Evolutionary conservation across 2,888 invertebrate species (phyloP).

Genomic region (Drosophila subquinaria): DNA sequence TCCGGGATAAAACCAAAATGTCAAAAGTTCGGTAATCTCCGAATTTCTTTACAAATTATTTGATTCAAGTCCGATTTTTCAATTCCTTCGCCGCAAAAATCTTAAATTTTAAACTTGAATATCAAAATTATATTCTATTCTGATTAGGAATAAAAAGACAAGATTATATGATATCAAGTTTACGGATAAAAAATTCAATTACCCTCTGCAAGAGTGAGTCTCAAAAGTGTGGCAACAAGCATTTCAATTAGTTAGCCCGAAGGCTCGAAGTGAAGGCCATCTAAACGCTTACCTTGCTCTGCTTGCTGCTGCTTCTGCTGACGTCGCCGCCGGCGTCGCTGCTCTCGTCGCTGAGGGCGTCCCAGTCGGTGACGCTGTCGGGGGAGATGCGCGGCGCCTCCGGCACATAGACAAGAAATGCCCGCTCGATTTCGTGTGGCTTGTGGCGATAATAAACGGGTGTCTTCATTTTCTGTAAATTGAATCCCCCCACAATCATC

Average conservation of each 20-base stretch:
- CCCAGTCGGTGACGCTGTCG: conserved; percentile 88
- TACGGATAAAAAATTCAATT: too few relatives aligned
- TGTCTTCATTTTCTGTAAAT: conserved; percentile 91
- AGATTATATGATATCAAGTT: too few relatives aligned
- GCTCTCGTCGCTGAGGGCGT: conserved; percentile 86
- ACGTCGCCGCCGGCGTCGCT: conserved; percentile 58
- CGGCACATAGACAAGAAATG: conserved; percentile 89
- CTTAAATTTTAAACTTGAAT: too few relatives aligned
- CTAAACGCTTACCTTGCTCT: conserved; percentile 68
- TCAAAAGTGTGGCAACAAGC: conserved; percentile 8
- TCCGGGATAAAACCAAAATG: too few relatives aligned
- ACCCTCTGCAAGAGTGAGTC: neutral
- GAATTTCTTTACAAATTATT: too few relatives aligned
- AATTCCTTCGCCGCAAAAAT: too few relatives aligned
- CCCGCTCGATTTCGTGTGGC: conserved; percentile 91
- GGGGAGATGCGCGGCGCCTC: conserved; percentile 93
- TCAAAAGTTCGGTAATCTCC: too few relatives aligned
- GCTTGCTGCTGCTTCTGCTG: conserved; percentile 50
- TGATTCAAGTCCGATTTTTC: too few relatives aligned
- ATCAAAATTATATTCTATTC: too few relatives aligned
- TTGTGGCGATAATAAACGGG: conserved; percentile 92
- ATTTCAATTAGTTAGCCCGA: conserved; percentile 53
- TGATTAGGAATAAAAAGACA: too few relatives aligned
- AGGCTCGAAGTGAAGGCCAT: neutral
- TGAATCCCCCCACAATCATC: neutral